phyloP scores from a whole-genome alignment of 2,797 vertebrate species.

The Hoplostethus mediterraneus region DNA sequence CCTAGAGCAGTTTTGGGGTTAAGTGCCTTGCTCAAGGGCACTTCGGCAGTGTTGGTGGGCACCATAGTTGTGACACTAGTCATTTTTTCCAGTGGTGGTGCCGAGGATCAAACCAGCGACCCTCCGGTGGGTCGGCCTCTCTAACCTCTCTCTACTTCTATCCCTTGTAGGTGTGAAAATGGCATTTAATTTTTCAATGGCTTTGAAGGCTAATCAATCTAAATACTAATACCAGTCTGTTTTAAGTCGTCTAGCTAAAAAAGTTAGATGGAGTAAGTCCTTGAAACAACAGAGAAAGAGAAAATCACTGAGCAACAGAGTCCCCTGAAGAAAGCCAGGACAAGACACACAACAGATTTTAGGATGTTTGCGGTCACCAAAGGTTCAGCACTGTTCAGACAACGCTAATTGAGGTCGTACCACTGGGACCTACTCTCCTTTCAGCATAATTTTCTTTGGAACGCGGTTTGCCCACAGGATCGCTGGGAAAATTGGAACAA shows the following conservation, averaged over 20 bases:
- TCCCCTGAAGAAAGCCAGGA: conserved; percentile 33
- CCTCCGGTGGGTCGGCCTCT: too few relatives aligned
- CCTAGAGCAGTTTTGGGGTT: too few relatives aligned
- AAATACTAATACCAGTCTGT: conserved; percentile 48
- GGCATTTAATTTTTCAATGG: conserved; percentile 40
- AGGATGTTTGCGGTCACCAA: conserved; percentile 39
- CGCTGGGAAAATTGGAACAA: conserved; percentile 35
- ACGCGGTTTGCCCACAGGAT: conserved; percentile 53
- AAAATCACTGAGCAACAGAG: conserved; percentile 23
- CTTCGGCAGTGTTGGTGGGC: too few relatives aligned
- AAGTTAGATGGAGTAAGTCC: conserved; percentile 10
- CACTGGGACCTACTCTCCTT: conserved; percentile 56
- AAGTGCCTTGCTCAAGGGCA: too few relatives aligned
- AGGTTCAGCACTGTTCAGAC: conserved; percentile 60
- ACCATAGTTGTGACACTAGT: too few relatives aligned
- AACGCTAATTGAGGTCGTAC: conserved; percentile 75
- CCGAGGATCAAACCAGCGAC: too few relatives aligned
- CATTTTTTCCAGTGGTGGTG: too few relatives aligned
- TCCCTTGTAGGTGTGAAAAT: conserved; percentile 19
- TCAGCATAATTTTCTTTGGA: conserved; percentile 61
- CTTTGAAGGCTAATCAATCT: conserved; percentile 55
- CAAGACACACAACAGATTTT: conserved; percentile 62
- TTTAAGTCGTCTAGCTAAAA: conserved; percentile 41
- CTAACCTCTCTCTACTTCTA: conserved; percentile 7
- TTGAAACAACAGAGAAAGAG: conserved; percentile 56